Evolutionary conservation across 2,888 invertebrate species (phyloP).

Genomic region (Pterostichus madidus): DNA sequence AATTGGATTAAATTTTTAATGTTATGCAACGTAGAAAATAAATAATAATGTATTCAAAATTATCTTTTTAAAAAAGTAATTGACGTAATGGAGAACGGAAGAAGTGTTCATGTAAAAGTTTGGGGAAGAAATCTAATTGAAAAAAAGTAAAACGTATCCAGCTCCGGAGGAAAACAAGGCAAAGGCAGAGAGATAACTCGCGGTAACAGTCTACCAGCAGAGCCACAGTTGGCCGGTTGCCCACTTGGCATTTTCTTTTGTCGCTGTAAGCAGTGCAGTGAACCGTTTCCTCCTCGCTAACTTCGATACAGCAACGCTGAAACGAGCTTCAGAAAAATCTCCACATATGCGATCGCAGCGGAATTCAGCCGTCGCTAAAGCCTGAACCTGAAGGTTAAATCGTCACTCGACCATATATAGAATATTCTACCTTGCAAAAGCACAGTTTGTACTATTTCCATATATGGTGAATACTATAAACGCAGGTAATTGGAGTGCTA

Average conservation of each 20-base stretch:
- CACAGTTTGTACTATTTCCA: neutral
- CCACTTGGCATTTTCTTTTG: conserved; percentile 56
- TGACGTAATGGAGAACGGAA: too few relatives aligned
- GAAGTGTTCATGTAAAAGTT: too few relatives aligned
- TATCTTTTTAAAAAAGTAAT: too few relatives aligned
- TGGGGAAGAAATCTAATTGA: too few relatives aligned
- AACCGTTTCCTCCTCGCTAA: conserved; percentile 27
- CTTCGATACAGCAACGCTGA: conserved; percentile 6
- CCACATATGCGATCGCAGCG: neutral
- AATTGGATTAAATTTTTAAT: too few relatives aligned
- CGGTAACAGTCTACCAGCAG: too few relatives aligned
- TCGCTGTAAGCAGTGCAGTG: conserved; percentile 40
- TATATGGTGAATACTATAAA: neutral
- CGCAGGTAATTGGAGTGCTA: neutral
- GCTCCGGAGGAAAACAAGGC: neutral
- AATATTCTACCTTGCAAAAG: too few relatives aligned
- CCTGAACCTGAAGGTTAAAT: neutral
- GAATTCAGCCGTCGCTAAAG: neutral
- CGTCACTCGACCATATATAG: neutral
- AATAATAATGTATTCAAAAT: too few relatives aligned
- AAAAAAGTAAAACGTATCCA: conserved; percentile 8
- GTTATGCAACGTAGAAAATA: too few relatives aligned
- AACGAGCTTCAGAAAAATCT: neutral
- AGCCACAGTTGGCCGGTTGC: conserved; percentile 33
- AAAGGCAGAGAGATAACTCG: too few relatives aligned